phyloP scores from a whole-genome alignment of 2,797 vertebrate genomes.

The Ctenosaura bakeri region DNA sequence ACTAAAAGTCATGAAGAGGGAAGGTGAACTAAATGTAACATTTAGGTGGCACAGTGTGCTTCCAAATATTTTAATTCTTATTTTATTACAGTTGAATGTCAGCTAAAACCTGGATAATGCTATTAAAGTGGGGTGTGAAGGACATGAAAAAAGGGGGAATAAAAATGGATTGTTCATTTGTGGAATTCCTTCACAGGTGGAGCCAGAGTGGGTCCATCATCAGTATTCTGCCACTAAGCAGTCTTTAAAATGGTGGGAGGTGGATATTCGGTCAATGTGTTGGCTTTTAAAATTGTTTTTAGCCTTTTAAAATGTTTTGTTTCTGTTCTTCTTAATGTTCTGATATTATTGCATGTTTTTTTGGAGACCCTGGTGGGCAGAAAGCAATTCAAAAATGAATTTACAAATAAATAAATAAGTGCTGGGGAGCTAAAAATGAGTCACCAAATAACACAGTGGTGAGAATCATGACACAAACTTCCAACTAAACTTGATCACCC shows the following conservation, averaged over 20 bases:
- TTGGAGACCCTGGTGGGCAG: background rate
- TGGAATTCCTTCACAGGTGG: background rate
- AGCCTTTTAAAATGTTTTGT: background rate
- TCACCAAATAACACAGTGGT: conserved; percentile 49
- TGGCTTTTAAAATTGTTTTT: background rate
- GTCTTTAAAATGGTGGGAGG: background rate
- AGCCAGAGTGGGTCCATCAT: background rate
- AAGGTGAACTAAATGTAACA: background rate
- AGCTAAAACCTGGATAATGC: background rate
- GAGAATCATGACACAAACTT: background rate
- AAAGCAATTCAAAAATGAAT: background rate
- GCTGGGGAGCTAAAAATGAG: conserved; percentile 40
- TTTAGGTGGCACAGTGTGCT: background rate
- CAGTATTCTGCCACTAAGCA: background rate
- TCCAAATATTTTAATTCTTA: background rate
- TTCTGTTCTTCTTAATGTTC: background rate
- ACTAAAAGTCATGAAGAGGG: no score
- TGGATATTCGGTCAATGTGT: background rate
- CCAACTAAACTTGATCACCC: conserved; percentile 18
- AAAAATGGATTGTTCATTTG: conserved; percentile 8
- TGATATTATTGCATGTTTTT: background rate
- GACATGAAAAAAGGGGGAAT: conserved; percentile 27
- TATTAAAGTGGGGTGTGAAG: conserved; percentile 8
- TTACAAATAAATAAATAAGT: conserved; percentile 24
- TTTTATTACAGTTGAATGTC: conserved; percentile 25